Conservation (phyloP, 2,797 vertebrate species). For the Mallotus villosus region DNA sequence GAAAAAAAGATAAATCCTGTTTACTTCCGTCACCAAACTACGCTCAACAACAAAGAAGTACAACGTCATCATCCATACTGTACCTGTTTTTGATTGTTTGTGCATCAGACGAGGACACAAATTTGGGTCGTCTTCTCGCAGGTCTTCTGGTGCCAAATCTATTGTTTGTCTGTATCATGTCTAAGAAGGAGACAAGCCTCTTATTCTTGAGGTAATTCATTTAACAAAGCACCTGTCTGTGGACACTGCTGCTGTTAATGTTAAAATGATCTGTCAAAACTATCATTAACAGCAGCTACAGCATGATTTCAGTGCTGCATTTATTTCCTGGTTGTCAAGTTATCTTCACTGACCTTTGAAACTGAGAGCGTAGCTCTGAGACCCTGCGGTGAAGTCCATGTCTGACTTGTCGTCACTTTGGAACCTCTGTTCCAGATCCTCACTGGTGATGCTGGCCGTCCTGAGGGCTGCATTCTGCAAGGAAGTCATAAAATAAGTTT, state of each 20-base stretch:
- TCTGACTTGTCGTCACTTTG: conserved; percentile 22
- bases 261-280: not conserved
- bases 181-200: conserved; percentile 42
- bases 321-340: not conserved
- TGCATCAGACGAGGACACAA: conserved; percentile 53
- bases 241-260: not conserved
- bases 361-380: conserved; percentile 38
- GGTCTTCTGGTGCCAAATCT: conserved; percentile 57
- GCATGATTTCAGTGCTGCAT: not conserved
- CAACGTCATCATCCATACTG: not conserved
- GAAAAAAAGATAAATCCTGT: not conserved
- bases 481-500: not conserved
- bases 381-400: conserved; percentile 32
- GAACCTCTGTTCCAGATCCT: conserved; percentile 44
- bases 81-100: conserved; percentile 33
- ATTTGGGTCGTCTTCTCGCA: conserved; percentile 67
- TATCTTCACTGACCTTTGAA: conserved; percentile 52
- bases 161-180: conserved; percentile 77
- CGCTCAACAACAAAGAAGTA: not conserved
- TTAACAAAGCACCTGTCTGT: no score
- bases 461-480: conserved; percentile 40
- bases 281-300: not conserved
- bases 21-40: not conserved
- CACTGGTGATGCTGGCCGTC: conserved; percentile 37
- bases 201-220: no score